Evolutionary conservation across 2,113 vertebrate species (phyloP), one percentile per base, ranked within the genome.

Genomic region (Chaenocephalus aceratus): DNA sequence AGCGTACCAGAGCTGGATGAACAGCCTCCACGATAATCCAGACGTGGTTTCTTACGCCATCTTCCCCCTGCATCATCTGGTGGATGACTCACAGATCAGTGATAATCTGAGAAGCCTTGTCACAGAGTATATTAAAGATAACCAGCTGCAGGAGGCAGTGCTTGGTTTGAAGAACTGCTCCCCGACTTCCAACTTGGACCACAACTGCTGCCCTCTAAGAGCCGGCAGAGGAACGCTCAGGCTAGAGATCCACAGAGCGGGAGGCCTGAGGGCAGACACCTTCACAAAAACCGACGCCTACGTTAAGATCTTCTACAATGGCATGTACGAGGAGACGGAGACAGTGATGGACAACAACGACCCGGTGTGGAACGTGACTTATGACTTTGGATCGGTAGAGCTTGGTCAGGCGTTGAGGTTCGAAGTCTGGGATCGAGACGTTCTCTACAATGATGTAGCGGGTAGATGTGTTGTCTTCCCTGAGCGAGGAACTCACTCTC

Each of bases 341-440:
- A 91, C 94, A 0, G 73, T 95, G 30, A 84, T 89, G 83, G 85
- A 95, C 34, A 48, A 95, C 75, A 90, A 95, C 18, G 82, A 95
- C 70, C 95, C 95, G 0, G 79, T 76, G 9, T 95, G 95, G 95
- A 94, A 95, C 11, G 69, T 21, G 2, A 87, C 67, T 0, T 93
- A 89, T 44, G 62, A 90, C 48, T 94, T 95, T 51, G 94, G 94
- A 16, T 92, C 92, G 0, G 93, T 95, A 61, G 92, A 94, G 18
- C 61, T 95, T 49, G 94, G 91, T 46, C 91, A 93, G n/a, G 85
- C 85, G 52, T 62, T 96, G 77, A 88, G 86, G 62, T 86, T 96
- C 44, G 94, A 96, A 84, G 94, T 96, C 15, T 96, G 95, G 95
- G 95, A 96, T 21, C 89, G 83, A 56, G 95, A 95, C 4, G 90